Base-by-base conservation (phyloP, 2,113 vertebrate species). In the Rattus norvegicus region DNA sequence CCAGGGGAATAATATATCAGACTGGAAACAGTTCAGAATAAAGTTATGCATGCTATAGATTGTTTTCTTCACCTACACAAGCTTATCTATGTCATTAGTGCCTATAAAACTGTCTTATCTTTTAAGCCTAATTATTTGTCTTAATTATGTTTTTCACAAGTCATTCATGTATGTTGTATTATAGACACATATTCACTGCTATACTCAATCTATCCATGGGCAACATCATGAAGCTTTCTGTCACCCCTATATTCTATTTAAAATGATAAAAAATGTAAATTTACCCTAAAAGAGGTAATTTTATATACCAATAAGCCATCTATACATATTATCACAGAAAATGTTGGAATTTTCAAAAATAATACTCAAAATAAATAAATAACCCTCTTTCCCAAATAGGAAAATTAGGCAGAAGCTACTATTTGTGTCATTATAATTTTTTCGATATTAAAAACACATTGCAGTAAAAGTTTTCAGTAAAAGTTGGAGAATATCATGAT, bases 101-200 rank as follows among this genome's bases (percentile, higher is more conserved):
- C 52, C 88, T 93, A 49, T 56, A 94, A 83, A 96, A 56, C 26
- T 94, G 7, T 54, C 26, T 70, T 96, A 96, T 97, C 54, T 65
- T 77, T 92, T 95, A 95, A 95, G 43, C 59, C 63, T 84, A 75
- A 88, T 88, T 63, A 95, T 94, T 92, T 95, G 80, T 94, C 93
- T 61, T 92, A 95, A 84, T 84, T 84, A 65, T 97, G 93, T 95
- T 73, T 69, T 52, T 59, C 76, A 95, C 17, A 56, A 94, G 36
- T 96, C 80, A 93, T 81, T 85, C 96, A 81, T 91, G 19, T 77
- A n/a, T 24, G n/a, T 72, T 94, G 63, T 84, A 54, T 28, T 94
- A 92, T 28, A n/a, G 94, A 77, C 5, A 93, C 3, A 80, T 13
- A 70, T 5, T 95, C 73, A 33, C 86, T 47, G 47, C 87, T 59